A percentile compares a stretch with the other conserved stretches of the same genome.
These are phyloP conservation scores for Desmophyllum pertusum DNA, from an alignment of 92 coral and sea anemone species.

Conservation along the genomic window DNA sequence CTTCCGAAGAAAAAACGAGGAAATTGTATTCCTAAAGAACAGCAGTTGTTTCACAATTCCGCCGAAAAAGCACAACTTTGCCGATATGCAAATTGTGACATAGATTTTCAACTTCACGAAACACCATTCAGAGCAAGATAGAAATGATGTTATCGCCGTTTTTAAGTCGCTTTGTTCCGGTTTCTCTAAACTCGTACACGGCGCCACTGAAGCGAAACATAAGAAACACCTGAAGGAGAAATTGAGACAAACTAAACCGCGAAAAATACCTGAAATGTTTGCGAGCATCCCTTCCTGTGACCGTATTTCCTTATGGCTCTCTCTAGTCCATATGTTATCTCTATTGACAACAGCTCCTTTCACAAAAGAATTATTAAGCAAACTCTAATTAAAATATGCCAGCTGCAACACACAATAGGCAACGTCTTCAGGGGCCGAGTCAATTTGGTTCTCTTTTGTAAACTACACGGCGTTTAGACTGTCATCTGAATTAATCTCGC, in stretches of 20 bases:
- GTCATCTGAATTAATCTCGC: conserved; percentile 40
- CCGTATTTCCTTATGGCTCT: conserved; percentile 44
- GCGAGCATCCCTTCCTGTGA: conserved; percentile 48
- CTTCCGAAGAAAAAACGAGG: not conserved
- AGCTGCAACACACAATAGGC: conserved; percentile 46
- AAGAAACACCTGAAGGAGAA: conserved; percentile 2
- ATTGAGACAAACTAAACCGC: conserved; percentile 11
- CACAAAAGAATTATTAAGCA: conserved; percentile 58
- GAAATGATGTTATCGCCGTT: conserved; percentile 28
- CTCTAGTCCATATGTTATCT: conserved; percentile 55
- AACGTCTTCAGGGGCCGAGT: conserved; percentile 47
- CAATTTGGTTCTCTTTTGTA: conserved; percentile 52
- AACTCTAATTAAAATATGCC: conserved; percentile 61
- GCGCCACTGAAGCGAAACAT: not conserved
- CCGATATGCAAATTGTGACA: conserved; percentile 51
- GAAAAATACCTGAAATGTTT: conserved; percentile 55
- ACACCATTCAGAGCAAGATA: not conserved
- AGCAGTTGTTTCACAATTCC: not conserved
- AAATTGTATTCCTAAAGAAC: not conserved
- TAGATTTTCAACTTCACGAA: conserved; percentile 45
- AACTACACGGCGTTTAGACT: conserved; percentile 49
- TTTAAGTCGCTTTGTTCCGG: conserved; percentile 1
- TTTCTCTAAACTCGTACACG: not conserved
- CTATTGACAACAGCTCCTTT: conserved; percentile 54
- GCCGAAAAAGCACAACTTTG: conserved; percentile 46